These are phyloP conservation scores for Rhabdornis inornatus DNA, from an alignment of 2,113 vertebrate genomes.

Conservation along the genomic window DNA sequence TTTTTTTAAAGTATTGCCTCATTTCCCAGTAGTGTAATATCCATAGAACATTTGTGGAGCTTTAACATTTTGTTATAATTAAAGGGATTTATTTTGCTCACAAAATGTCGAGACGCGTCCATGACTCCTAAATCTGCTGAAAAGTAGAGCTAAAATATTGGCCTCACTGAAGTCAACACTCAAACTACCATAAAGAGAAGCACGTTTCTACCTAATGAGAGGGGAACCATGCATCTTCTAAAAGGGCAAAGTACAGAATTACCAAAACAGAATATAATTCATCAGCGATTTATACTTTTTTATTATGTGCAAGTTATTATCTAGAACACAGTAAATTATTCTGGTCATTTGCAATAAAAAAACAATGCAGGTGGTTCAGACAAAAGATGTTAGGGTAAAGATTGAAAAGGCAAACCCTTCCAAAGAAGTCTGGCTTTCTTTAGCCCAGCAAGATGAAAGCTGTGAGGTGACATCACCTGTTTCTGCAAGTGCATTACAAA, in stretches of 20 bases:
- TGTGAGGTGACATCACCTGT: neutral
- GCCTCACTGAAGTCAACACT: neutral
- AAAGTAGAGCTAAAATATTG: neutral
- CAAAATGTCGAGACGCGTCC: neutral
- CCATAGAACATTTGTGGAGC: neutral
- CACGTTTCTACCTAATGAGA: neutral
- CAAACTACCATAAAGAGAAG: neutral
- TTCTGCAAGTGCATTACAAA: neutral
- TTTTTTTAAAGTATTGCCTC: neutral
- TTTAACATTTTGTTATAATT: slow-evolving; percentile 41
- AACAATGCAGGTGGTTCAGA: neutral
- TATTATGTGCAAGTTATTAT: neutral
- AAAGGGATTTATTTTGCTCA: slow-evolving; percentile 18
- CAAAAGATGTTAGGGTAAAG: neutral
- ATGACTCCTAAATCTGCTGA: neutral
- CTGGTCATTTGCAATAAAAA: neutral
- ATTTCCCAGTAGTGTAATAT: slow-evolving; percentile 5
- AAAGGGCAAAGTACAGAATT: neutral
- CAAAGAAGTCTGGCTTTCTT: neutral
- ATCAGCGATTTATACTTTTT: neutral
- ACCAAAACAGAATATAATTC: neutral
- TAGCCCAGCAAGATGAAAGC: neutral
- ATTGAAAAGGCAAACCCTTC: neutral
- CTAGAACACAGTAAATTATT: neutral
- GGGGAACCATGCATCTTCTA: neutral